Base-by-base conservation (phyloP, 1,140 invertebrate genomes). In the Varroa destructor region DNA sequence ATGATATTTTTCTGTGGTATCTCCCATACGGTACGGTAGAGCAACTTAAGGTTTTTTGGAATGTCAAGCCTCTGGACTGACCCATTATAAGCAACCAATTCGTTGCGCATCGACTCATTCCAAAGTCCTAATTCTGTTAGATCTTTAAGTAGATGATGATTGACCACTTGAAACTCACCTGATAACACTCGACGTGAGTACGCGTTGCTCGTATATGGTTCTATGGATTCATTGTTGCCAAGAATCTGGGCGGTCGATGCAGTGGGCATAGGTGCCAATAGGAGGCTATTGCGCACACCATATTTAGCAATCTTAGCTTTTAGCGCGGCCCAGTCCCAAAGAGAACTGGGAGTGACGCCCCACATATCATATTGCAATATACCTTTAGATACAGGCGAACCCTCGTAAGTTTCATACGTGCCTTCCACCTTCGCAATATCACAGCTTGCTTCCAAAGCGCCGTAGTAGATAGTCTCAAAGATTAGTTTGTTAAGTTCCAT, bases 21-120 rank as follows among this genome's bases (percentile, higher is more conserved):
- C 82, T 99, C 97, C 97, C 96, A 99, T 0, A 97, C 93, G 1
- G 96, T 99, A 81, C 96, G 96, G 79, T 99, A 99, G 4, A 99
- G 82, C 6, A 85, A 84, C 78, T 95, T 92, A 12, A 99, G 81
- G 73, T 97, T 85, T 74, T 88, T 84, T 0, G 96, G 94, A 77
- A 99, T 95, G 36, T 87, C 85, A 75, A 99, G 92, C 74, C 87
- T 86, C 84, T 97, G 94, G 75, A 99, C 86, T 0, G 96, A 99
- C 46, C 96, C 96, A 80, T 89, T 88, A 74, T 88, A 85, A 14
- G 89, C 87, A 75, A 99, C 91, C 0, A 99, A 87, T 75, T 89
- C 82, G 80, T 96, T 95, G 79, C 97, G 97, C 87, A 98, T 92
- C n/a, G 92, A 86, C 72, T 95, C 89, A 81, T 89, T 87, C 97